Evolutionary conservation across 2,113 vertebrate genomes (phyloP), one percentile per base, ranked within the genome.

Genomic region (Percopsis transmontana): DNA sequence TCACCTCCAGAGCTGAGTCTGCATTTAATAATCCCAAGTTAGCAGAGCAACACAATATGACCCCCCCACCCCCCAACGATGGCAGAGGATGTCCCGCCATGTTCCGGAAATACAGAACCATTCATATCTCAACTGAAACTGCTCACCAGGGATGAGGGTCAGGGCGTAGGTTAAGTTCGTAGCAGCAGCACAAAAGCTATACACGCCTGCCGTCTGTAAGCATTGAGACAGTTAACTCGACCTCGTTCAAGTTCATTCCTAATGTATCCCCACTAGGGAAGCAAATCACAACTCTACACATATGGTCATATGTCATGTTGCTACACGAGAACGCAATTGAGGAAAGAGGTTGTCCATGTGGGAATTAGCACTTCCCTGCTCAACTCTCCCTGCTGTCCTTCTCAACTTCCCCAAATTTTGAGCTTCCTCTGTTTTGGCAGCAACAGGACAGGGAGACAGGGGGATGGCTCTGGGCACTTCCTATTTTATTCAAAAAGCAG

Each of bases 401-500:
- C n/a, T 21, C 40, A 20, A 10, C 57, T 41, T 33, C 59, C 66
- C 50, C 54, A 16, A 20, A 51, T 19, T 70, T 57, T 42, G 56
- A 48, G 58, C 72, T 52, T 67, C 69, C 54, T 58, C 62, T 77
- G 56, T 78, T 86, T 75, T 72, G 65, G 59, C 66, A 81, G 57
- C 18, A 4, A 42, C 9, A 56, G 12, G 71, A 78, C 67, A 45
- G 18, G 12, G 45, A 84, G 56, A 74, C 58, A 55, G 69, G 61
- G 64, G 56, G 66, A 74, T 50, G 54, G 79, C 27, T 76, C 57
- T 79, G 64, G 67, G 72, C 69, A 80, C n/a, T 50, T 86, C 69
- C 42, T 86, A 61, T 66, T 62, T 82, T 68, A 84, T 60, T 40
- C 74, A 66, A 62, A 81, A 74, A 86, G 70, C 84, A 86, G 81